Evolutionary conservation across 1,140 invertebrate genomes (phyloP).

Genomic region (Alviniconcha marisindica): DNA sequence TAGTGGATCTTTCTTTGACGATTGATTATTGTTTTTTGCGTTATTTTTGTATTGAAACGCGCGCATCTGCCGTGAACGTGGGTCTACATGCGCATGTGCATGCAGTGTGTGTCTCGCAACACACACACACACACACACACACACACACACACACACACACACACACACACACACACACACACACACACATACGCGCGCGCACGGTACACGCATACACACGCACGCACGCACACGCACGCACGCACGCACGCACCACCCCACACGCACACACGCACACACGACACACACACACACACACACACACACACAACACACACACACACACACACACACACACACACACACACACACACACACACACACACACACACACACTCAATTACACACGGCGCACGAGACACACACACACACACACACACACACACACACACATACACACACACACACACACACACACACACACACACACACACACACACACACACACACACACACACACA

Average conservation of each 20-base stretch:
- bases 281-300: too few species aligned
- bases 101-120: too few species aligned
- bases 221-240: neutral
- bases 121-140: neutral
- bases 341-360: neutral
- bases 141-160: constrained; percentile 24
- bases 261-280: too few species aligned
- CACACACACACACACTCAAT: neutral
- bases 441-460: neutral
- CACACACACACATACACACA: constrained; percentile 17
- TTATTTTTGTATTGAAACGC: too few species aligned
- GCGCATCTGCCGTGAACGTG: neutral
- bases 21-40: too few species aligned
- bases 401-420: neutral
- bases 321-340: neutral
- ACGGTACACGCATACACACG: neutral
- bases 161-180: neutral
- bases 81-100: neutral
- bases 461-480: neutral
- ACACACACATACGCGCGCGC: neutral
- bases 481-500: neutral
- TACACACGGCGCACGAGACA: neutral
- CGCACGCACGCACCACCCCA: constrained; percentile 9
- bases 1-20: too few species aligned
- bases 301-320: neutral